These are phyloP conservation scores for Calameuta pallipes DNA, from an alignment of 2,888 invertebrate genomes.

Conservation along the genomic window DNA sequence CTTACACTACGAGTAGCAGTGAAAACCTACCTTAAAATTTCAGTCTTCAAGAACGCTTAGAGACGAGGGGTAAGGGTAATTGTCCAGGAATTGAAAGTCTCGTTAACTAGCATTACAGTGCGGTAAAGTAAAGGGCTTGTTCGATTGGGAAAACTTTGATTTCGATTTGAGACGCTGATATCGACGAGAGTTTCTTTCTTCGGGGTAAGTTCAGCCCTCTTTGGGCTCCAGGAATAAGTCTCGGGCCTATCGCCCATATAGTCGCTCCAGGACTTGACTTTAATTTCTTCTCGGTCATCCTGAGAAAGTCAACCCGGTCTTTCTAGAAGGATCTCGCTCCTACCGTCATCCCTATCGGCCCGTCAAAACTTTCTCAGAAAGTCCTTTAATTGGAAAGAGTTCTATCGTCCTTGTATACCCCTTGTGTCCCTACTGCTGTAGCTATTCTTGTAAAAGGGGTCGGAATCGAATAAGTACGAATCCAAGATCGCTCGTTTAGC, in stretches of 20 bases:
- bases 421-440: neutral
- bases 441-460: neutral
- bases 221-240: neutral
- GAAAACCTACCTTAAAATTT: too few relatives aligned
- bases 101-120: neutral
- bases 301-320: neutral
- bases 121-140: neutral
- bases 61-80: neutral
- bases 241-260: neutral
- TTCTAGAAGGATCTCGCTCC: neutral
- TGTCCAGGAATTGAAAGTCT: neutral
- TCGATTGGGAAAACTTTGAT: neutral
- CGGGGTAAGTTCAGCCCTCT: neutral
- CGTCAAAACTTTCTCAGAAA: neutral
- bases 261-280: neutral
- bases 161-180: neutral
- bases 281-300: neutral
- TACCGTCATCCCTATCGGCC: neutral
- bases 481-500: neutral
- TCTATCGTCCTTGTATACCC: neutral
- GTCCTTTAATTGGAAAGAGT: neutral
- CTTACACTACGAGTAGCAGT: too few relatives aligned
- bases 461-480: neutral
- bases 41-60: neutral
- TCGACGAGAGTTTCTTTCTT: neutral